Base-by-base conservation (phyloP, 2,113 vertebrate genomes). In the Serilophus lunatus region DNA sequence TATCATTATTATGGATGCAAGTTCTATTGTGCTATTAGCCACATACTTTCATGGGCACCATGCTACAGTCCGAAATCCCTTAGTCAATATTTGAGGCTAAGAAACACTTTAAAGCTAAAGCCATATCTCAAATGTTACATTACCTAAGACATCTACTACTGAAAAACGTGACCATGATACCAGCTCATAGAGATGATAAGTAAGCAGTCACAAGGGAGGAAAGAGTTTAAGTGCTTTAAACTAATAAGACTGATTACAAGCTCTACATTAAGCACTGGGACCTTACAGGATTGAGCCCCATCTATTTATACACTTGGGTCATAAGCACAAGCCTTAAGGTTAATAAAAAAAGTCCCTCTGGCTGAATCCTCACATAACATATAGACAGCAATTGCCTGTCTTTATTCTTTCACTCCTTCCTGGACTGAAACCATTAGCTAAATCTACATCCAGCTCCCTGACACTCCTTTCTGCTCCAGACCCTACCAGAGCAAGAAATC, bases 151-250 rank as follows among this genome's bases (percentile, higher is more conserved):
- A 80, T 78, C 79, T 70, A 57, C 38, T 84, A 79, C 2, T 85
- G 83, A 86, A 83, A 88, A 84, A 87, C 36, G 59, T 1, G 13
- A 85, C 63, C 53, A 77, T 56, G 44, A 96, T 76, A 88, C 51
- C 53, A 86, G 90, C 44, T 90, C 45, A 74, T 68, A 54, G 40
- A 70, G 56, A 80, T 26, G 29, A 42, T 10, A 92, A 94, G 40
- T 20, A 82, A 95, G 65, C 69, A 93, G 80, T 71, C 68, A 88
- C 44, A 45, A 36, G 54, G 49, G 61, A 88, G 36, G 68, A 93
- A 86, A 60, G 71, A 82, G 35, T 88, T 71, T 89, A 95, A 94
- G 51, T 70, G n/a, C 60, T 74, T 88, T 78, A 95, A 91, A 66
- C 61, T 40, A 88, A 59, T 51, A 85, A 4, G 33, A 68, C 77